These are phyloP conservation scores for Yponomeuta sedellus DNA, from an alignment of 2,888 invertebrate genomes.

Conservation along the genomic window DNA sequence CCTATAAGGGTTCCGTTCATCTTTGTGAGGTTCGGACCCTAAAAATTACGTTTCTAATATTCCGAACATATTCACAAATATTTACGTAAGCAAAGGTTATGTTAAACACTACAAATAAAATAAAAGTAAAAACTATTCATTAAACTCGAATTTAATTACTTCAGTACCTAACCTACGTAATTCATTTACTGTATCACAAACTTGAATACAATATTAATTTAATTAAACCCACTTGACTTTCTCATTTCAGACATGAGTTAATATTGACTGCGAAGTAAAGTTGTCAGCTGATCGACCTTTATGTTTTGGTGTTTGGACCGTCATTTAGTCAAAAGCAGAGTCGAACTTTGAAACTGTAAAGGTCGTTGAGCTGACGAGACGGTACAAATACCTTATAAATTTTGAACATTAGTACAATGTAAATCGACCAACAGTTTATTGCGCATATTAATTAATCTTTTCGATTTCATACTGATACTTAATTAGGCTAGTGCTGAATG, in stretches of 20 bases:
- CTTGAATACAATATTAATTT: background rate
- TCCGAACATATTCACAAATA: no score
- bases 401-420: background rate
- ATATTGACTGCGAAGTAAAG: background rate
- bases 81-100: no score
- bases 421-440: background rate
- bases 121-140: background rate
- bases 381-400: background rate
- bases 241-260: background rate
- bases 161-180: background rate
- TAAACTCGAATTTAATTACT: constrained; percentile 2
- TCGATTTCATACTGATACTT: background rate
- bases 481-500: background rate
- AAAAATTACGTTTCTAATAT: no score
- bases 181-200: background rate
- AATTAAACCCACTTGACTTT: background rate
- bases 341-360: no score
- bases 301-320: no score
- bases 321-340: no score
- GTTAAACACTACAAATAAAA: no score
- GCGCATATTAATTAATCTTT: background rate
- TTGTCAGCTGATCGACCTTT: background rate
- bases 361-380: background rate
- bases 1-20: no score
- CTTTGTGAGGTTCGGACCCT: no score